Base-by-base conservation (phyloP, 1,140 invertebrate genomes). In the Hylyphantes graminicola region DNA sequence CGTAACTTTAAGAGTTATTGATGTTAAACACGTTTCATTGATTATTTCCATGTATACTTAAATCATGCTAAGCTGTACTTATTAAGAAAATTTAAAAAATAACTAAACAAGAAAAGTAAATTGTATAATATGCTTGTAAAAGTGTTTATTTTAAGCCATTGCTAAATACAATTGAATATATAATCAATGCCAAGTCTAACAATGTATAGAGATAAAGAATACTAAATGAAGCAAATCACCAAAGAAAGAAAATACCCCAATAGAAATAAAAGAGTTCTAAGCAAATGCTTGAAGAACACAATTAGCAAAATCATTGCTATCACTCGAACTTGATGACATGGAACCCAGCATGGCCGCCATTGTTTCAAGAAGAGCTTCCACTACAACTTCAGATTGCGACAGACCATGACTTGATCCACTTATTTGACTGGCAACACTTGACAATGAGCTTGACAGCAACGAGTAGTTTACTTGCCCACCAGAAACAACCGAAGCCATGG, bases 331-430 rank as follows among this genome's bases (percentile, higher is more conserved):
- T 12, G 79, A 15, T 61, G 53, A 48, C 11, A 85, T 61, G 0
- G 72, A 74, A 9, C 53, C 70, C 17, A 81, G 10, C 19, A 84
- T 9, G 59, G 68, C 72, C 5, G 35, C 21, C 21, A 84, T 21
- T 2, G 73, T 84, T 65, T 73, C 61, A 50, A 73, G 8, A 11
- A 83, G 35, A 64, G 21, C 17, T 13, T 73, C 70, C 0, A 83
- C 35, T 51, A 84, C 12, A 12, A 76, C 53, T 76, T 75, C 59
- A 0, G 21, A 35, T 64, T 73, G 63, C 0, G 70, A 72, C 12
- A 72, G 19, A 11, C 21, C 11, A 35, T 5, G 1, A 11, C 11
- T n/a, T 3, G 67, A 81, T 50, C 50, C 51, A 59, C 21, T 61
- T 8, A 72, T 73, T 1, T 72, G 65, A 51, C 67, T 81, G 1